These are phyloP conservation scores for Thalassarche chlororhynchos DNA, from an alignment of 2,113 vertebrate species.

Conservation along the genomic window DNA sequence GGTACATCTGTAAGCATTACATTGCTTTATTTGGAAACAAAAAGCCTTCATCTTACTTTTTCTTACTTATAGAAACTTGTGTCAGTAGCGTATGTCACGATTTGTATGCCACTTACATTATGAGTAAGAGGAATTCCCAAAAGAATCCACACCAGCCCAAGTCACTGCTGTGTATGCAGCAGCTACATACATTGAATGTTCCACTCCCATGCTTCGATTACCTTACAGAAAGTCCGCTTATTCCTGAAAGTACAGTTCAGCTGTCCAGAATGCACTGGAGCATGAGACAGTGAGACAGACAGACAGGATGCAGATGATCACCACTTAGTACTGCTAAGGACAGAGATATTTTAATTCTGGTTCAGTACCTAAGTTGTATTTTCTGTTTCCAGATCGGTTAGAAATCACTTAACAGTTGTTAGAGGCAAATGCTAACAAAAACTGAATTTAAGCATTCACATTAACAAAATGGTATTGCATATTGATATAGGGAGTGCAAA, in stretches of 20 bases:
- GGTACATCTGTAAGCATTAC: background rate
- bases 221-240: background rate
- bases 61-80: background rate
- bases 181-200: background rate
- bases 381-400: background rate
- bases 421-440: background rate
- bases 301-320: background rate
- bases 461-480: background rate
- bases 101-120: background rate
- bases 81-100: fast-evolving
- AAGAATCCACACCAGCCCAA: background rate
- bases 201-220: background rate
- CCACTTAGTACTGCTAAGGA: background rate
- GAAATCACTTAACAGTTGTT: background rate
- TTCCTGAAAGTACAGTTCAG: background rate
- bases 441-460: background rate
- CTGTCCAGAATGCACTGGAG: background rate
- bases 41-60: background rate
- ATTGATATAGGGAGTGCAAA: background rate
- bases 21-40: background rate
- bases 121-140: background rate
- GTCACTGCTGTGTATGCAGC: background rate
- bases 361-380: background rate
- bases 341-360: background rate
- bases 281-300: background rate